Base-by-base conservation (phyloP, 1,140 invertebrate genomes). In the Drosophila simulans region DNA sequence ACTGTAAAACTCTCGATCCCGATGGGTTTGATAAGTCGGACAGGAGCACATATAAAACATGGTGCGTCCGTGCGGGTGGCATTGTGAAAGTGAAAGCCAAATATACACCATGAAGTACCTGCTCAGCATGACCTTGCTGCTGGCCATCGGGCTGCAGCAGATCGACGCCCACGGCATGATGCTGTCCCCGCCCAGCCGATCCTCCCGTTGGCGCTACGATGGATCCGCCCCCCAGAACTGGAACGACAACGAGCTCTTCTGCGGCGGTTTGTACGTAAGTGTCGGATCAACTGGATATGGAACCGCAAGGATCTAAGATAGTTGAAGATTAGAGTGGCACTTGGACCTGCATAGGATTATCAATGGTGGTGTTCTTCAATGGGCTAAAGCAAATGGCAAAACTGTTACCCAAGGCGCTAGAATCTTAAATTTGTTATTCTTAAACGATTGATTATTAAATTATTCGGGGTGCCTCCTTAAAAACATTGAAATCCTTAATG, bases 181-280 rank as follows among this genome's bases (percentile, higher is more conserved):
- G 81, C 88, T 96, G 69, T 93, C 95, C 66, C 96, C 96, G 0
- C 93, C 95, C 4, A 94, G 94, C 55, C 93, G 96, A 59, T 94
- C 94, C 62, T 94, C 94, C 25, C 93, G 95, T 35, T 96, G 95
- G 95, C 93, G 95, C 55, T 93, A 93, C 53, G 94, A 95, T 35
- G 92, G 92, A 45, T 77, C 92, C 1, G 94, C 94, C 1, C 93
- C 94, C 0, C 59, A 70, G 1, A 95, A 96, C 90, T 95, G 93
- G 40, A 91, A 95, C 49, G 96, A 96, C 78, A 95, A 95, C 76
- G 93, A 94, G 54, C 92, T 95, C 35, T 96, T 93, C 88, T 96
- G 96, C 85, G 96, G 95, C 31, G 95, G 95, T 58, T 92, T 93
- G 56, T 69, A 77, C 55, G 94, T 95, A 91, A 93, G 92, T 85